Conservation (phyloP, 2,113 vertebrate genomes). For the Meriones unguiculatus region DNA sequence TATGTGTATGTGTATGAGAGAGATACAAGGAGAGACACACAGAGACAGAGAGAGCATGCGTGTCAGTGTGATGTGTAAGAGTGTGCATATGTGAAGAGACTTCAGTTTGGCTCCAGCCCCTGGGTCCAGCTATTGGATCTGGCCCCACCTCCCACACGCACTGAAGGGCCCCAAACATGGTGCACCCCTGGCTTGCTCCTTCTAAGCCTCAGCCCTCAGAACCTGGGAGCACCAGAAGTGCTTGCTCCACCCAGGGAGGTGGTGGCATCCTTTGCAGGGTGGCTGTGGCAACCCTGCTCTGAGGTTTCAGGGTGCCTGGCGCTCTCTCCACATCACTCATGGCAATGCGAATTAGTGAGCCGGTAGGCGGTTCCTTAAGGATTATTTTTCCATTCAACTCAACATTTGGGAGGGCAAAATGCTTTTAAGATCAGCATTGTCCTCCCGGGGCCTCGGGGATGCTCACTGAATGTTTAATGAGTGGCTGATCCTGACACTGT, state of each 20-base stretch:
- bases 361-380: neutral
- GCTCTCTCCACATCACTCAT: neutral
- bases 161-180: neutral
- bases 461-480: slow-evolving; percentile 62
- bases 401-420: slow-evolving; percentile 52
- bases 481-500: slow-evolving; percentile 73
- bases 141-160: too few relatives aligned
- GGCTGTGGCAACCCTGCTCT: neutral
- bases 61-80: neutral
- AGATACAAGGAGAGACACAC: neutral
- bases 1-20: neutral
- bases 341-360: slow-evolving; percentile 3
- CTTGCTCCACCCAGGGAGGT: neutral
- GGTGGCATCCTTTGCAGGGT: neutral
- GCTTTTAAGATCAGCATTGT: slow-evolving; percentile 14
- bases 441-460: slow-evolving; percentile 45
- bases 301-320: neutral
- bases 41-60: neutral
- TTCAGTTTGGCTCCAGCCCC: neutral
- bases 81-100: neutral
- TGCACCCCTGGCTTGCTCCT: neutral
- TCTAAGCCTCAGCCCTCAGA: neutral
- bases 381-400: slow-evolving; percentile 44
- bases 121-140: neutral
- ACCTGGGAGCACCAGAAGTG: neutral